A percentile compares a stretch with the other conserved stretches of the same genome.
These are phyloP conservation scores for Eupeodes luniger DNA, from an alignment of 2,888 invertebrate species.

Conservation along the genomic window DNA sequence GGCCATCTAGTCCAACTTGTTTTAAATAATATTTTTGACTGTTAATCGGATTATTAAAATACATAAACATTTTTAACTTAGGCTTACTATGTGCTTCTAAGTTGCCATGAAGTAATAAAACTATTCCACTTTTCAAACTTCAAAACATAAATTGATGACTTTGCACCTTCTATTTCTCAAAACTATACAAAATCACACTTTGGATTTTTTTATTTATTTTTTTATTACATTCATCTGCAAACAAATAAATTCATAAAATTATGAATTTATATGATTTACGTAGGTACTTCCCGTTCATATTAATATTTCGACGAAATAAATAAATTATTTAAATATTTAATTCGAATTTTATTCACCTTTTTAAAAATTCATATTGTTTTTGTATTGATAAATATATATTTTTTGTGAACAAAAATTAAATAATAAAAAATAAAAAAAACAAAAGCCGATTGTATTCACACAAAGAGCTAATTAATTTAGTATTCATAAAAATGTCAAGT, in stretches of 20 bases:
- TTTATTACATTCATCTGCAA: not conserved
- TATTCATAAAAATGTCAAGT: slow-evolving; percentile 66
- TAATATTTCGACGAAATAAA: not conserved
- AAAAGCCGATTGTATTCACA: slow-evolving; percentile 45
- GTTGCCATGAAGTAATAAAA: slow-evolving; percentile 21
- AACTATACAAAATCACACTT: not conserved
- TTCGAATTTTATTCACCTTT: slow-evolving; percentile 26
- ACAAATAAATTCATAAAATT: not conserved
- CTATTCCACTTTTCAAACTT: slow-evolving; percentile 14
- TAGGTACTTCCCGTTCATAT: slow-evolving; percentile 9
- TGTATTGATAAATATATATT: not conserved
- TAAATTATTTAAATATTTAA: slow-evolving; percentile 33
- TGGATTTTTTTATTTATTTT: not conserved
- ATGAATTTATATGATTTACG: slow-evolving; percentile 24
- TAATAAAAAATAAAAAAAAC: slow-evolving; percentile 2
- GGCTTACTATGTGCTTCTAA: not conserved
- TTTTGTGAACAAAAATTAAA: not conserved
- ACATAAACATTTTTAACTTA: not conserved
- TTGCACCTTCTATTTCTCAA: slow-evolving; percentile 6
- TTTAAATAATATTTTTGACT: not conserved
- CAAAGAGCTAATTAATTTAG: slow-evolving; percentile 58
- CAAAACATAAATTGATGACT: not conserved
- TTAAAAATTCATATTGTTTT: slow-evolving; percentile 26
- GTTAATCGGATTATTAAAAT: slow-evolving; percentile 18
- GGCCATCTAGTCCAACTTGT: slow-evolving; percentile 22